Base-by-base conservation (phyloP, 2,113 vertebrate species). In the Saccopteryx bilineata region DNA sequence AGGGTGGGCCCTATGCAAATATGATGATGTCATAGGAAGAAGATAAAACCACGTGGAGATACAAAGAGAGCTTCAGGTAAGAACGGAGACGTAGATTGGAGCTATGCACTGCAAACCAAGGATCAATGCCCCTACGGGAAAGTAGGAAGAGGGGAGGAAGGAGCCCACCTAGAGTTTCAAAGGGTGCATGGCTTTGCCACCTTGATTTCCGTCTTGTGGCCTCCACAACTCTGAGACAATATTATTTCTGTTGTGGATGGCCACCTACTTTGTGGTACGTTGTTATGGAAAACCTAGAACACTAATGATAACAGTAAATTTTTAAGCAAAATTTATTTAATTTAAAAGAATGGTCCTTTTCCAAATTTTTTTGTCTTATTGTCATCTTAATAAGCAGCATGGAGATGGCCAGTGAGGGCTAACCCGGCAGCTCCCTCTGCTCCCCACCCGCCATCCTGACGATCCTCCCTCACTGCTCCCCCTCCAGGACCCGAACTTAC, bases 81-180 rank as follows among this genome's bases (percentile, higher is more conserved):
- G 8, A 4, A 7, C 1, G 0, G 2, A 69, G 69, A 12, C 56
- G 9, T 33, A 24, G 23, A 5, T 0, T 1, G 31, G 17, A 63
- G 13, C 2, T 15, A n/a, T 13, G 8, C 17, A 26, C 60, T 4
- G 9, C 7, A 21, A 39, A 46, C 58, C 13, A 4, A 56, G n/a
- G 39, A 1, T 4, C 58, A 9, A 7, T 14, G 12, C 11, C 21
- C 3, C 15, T 23, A 2, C 15, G 5, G 1, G 54, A 12, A 28
- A 2, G 60, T 9, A 48, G 58, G n/a, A 18, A 63, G 74, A 31
- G 23, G 19, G 5, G 14, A 33, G 24, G n/a, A 9, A n/a, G 15
- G 46, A 61, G 5, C 7, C 52, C 9, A 0, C 2, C 11, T 48
- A 24, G 56, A n/a, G 24, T 39, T 31, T 48, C 60, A 9, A 21